phyloP scores from a whole-genome alignment of 2,113 vertebrate genomes.

The Astatotilapia flaviijosephi region DNA sequence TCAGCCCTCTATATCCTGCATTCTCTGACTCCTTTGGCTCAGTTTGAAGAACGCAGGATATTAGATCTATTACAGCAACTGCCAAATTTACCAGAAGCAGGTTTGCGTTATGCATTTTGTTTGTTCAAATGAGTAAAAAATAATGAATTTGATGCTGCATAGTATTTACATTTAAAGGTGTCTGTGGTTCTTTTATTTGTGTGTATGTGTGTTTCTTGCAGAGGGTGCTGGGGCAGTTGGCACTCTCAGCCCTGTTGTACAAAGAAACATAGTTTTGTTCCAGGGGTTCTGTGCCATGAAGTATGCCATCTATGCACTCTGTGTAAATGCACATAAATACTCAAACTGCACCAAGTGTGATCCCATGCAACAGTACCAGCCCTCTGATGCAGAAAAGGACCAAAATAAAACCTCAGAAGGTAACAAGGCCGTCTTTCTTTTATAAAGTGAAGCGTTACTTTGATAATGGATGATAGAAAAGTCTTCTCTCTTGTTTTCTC shows the following conservation, averaged over 20 bases:
- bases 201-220: neutral
- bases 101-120: neutral
- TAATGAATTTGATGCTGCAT: neutral
- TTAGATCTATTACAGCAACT: conserved; percentile 80
- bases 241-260: conserved; percentile 48
- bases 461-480: neutral
- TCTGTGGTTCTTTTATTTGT: neutral
- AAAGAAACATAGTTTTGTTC: conserved; percentile 80
- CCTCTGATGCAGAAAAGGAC: conserved; percentile 10
- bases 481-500: neutral
- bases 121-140: neutral
- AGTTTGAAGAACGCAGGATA: conserved; percentile 82
- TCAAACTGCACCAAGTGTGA: conserved; percentile 69
- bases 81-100: conserved; percentile 48
- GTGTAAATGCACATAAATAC: conserved; percentile 77
- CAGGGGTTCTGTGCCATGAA: conserved; percentile 94
- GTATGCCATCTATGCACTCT: conserved; percentile 90
- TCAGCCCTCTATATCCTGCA: conserved; percentile 88
- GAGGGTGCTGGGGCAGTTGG: conserved; percentile 22
- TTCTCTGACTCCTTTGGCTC: conserved; percentile 83
- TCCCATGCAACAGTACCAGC: neutral
- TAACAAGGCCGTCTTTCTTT: neutral
- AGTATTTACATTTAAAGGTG: neutral
- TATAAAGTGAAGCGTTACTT: neutral
- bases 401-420: conserved; percentile 26